Base-by-base conservation (phyloP, 2,797 vertebrate species). In the Sphaeramia orbicularis region DNA sequence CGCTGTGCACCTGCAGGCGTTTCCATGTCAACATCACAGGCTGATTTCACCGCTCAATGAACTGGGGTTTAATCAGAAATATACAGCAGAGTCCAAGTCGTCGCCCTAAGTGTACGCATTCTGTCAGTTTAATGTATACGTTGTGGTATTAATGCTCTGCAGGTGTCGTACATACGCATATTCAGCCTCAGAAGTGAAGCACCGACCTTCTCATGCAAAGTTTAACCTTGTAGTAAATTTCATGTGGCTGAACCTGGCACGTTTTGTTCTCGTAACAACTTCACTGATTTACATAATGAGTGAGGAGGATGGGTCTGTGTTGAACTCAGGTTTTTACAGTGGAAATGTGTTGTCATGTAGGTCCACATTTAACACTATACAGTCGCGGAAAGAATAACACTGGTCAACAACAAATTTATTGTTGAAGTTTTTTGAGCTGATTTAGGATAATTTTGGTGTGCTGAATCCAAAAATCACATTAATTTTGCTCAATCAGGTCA, bases 191-290 rank as follows among this genome's bases (percentile, higher is more conserved):
- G 40, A 6, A 4, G 12, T 0, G 0, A 27, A 13, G 11, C 32
- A 16, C 0, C 2, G 32, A 16, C 0, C 2, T 32, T 45, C 1
- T 1, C 16, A 32, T 59, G 44, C 30, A 56, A 63, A 57, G 13
- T 0, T 13, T n/a, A 11, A 61, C 38, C 14, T 59, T 0, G 51
- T 53, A 58, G 47, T 65, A 36, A 44, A 68, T 42, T 4, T 19
- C 10, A 4, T 15, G 9, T 36, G 32, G 21, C 60, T 0, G 0
- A 27, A 36, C 4, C 32, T 16, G 11, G 1, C 2, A 3, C 19
- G n/a, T 55, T 58, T 53, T 36, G 38, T 48, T 8, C 44, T 49
- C 21, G 16, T 19, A 49, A 6, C 13, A 18, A 42, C 6, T 14
- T 30, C 9, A 40, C 2, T 38, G 1, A 45, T 24, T 50, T 56